Base-by-base conservation (phyloP, 1,140 invertebrate species). In the Bilobella aurantiaca region DNA sequence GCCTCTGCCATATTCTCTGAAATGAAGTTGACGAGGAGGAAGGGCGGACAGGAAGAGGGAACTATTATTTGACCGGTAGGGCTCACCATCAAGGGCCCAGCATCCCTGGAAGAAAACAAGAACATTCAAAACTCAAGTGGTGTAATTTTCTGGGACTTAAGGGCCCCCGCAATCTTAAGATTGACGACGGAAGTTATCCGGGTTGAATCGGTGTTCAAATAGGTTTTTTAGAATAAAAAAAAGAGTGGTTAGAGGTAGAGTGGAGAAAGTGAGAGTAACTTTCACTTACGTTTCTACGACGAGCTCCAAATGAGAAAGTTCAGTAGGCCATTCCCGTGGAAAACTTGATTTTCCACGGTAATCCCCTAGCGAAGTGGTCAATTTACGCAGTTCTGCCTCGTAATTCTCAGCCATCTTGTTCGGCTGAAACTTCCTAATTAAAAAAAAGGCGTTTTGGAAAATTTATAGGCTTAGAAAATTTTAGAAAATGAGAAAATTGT, bases 41-140 rank as follows among this genome's bases (percentile, higher is more conserved):
- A 85, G 0, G 89, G 86, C 12, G 92, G 91, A 76, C 91, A 93
- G 0, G 90, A 90, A 21, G 89, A 87, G 28, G 92, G 92, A 0
- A 90, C 89, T 53, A 94, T 92, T 71, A 95, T 90, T 78, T 94
- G 90, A 25, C 92, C 92, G 37, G 89, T 93, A 0, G 90, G 90
- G 5, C 90, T 91, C n/a, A 95, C 82, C 89, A 93, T 93, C 46
- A 96, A 75, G 0, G 91, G 91, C 1, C 91, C 91, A 21, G 91
- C 87, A 78, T 92, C 91, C 23, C 89, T 91, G 75, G 32, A 81
- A 80, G 68, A 68, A 42, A 71, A 76, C 67, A 69, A 64, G 56
- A 63, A 0, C 65, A 58, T 62, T 31, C 57, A 60, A n/a, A n/a
- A n/a, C n/a, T n/a, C n/a, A n/a, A n/a, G n/a, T n/a, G 23, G 25